Base-by-base conservation (phyloP, 2,113 vertebrate species). In the Mus pahari region DNA sequence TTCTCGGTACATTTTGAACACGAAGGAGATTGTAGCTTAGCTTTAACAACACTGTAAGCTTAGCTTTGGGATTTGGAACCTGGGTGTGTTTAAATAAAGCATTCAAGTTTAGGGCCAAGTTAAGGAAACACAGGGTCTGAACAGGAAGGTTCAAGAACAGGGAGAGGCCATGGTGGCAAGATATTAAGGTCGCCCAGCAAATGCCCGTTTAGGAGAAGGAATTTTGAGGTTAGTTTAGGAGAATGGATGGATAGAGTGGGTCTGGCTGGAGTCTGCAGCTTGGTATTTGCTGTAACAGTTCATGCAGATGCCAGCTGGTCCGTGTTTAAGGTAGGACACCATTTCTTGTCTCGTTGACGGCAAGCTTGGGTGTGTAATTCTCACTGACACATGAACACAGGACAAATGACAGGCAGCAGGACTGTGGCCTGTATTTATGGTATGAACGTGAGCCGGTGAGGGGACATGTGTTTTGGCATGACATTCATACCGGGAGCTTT, bases 11-110 rank as follows among this genome's bases (percentile, higher is more conserved):
- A 53, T 84, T 90, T 48, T 97, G 79, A 68, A 94, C 50, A 48
- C 64, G 64, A 26, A 92, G 71, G 58, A 77, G 84, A 83, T 75
- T 62, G 19, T 86, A 94, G 70, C n/a, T n/a, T n/a, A n/a, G n/a
- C n/a, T n/a, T n/a, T n/a, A n/a, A n/a, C 7, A 77, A 20, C 33
- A 62, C 17, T 74, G 4, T 70, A 36, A 55, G 66, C 66, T 68
- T 58, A 70, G 19, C 50, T 83, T 91, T 87, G 60, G 42, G 94
- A 78, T 87, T 91, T 94, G 73, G 26, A 94, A 89, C 33, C 71
- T 39, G 77, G 62, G 17, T 45, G 53, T 24, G 7, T 70, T 20
- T 70, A n/a, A 68, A 86, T 86, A 64, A 64, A 77, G 31, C 82
- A 90, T 86, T 83, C 20, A 89, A 5, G 19, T 55, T 14, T 33